These are phyloP conservation scores for Ophion obscuratus DNA, from an alignment of 2,888 invertebrate genomes.

Conservation along the genomic window DNA sequence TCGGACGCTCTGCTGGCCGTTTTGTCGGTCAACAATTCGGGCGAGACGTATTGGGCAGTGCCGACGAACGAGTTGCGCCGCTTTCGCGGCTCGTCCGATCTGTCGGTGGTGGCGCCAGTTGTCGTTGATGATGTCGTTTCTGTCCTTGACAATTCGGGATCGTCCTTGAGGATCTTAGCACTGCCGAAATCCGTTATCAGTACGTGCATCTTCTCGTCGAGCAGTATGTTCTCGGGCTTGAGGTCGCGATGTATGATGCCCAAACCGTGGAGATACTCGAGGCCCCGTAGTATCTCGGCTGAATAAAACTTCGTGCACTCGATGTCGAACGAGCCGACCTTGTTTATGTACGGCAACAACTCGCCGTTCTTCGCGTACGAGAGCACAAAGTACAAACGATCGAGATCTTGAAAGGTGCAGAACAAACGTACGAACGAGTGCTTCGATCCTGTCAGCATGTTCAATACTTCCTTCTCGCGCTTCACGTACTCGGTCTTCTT, in stretches of 20 bases:
- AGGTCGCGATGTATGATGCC: constrained; percentile 97
- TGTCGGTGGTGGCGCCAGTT: neutral
- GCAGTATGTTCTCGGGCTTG: constrained; percentile 98
- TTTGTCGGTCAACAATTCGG: constrained; percentile 95
- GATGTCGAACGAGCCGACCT: constrained; percentile 94
- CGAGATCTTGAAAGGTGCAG: constrained; percentile 98
- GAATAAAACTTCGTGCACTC: constrained; percentile 96
- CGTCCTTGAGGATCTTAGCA: constrained; percentile 90
- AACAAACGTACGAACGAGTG: constrained; percentile 97
- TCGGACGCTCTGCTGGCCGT: constrained; percentile 93
- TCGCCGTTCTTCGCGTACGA: constrained; percentile 98
- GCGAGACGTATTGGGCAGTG: constrained; percentile 99
- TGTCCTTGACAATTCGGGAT: constrained; percentile 67
- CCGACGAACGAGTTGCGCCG: constrained; percentile 97
- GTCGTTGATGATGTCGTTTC: constrained; percentile 14
- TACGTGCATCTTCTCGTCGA: constrained; percentile 98
- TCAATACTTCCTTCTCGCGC: constrained; percentile 97
- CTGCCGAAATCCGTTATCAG: constrained; percentile 99
- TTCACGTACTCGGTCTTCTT: constrained; percentile 96
- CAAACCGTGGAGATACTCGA: constrained; percentile 95
- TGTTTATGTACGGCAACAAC: constrained; percentile 95
- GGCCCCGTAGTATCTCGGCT: constrained; percentile 95
- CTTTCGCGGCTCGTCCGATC: constrained; percentile 79
- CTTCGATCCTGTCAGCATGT: constrained; percentile 91
- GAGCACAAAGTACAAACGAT: constrained; percentile 97